Conservation (phyloP, 2,888 invertebrate species). For the Phragmatobia fuliginosa region DNA sequence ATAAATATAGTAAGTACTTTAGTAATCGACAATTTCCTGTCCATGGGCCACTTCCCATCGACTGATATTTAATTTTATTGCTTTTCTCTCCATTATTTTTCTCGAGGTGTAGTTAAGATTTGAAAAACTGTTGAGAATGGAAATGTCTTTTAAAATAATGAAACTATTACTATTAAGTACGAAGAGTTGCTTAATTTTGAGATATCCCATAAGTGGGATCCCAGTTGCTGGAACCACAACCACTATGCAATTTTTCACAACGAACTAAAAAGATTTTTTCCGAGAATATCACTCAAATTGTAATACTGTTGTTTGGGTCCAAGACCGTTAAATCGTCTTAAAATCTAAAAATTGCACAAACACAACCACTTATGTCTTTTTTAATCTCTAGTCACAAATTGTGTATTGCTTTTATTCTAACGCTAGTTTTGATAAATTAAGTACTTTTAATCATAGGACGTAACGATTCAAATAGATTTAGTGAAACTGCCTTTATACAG, state of each 20-base stretch:
- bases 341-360: conserved; percentile 83
- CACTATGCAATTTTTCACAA: conserved; percentile 4
- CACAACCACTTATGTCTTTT: conserved; percentile 85
- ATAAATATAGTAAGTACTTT: conserved; percentile 54
- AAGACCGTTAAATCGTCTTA: conserved; percentile 72
- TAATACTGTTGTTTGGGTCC: conserved; percentile 62
- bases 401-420: conserved; percentile 75
- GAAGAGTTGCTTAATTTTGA: conserved; percentile 2
- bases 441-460: conserved; percentile 53
- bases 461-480: conserved; percentile 27
- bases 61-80: conserved; percentile 26
- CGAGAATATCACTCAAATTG: conserved; percentile 33
- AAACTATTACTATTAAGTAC: conserved; percentile 29
- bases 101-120: neutral
- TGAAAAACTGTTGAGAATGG: neutral
- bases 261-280: conserved; percentile 20
- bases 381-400: conserved; percentile 79
- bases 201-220: neutral
- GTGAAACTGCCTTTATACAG: conserved; percentile 28
- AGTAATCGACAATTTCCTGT: conserved; percentile 45
- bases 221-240: conserved; percentile 5
- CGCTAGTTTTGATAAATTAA: conserved; percentile 61
- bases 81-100: conserved; percentile 13
- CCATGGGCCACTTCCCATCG: conserved; percentile 15
- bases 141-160: conserved; percentile 16